Conservation (phyloP, 1,140 invertebrate species). For the Cherax quadricarinatus region DNA sequence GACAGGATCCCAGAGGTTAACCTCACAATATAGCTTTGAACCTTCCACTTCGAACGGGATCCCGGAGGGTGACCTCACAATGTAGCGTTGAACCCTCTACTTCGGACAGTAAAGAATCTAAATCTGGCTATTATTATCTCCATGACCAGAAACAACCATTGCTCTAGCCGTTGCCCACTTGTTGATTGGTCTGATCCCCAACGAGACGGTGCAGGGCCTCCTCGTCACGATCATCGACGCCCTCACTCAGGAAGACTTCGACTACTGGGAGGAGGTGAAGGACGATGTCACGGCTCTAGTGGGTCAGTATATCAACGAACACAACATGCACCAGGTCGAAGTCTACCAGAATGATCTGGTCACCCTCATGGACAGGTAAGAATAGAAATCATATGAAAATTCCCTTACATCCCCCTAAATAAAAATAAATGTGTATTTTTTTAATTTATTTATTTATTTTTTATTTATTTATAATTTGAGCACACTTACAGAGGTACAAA, state of each 20-base stretch:
- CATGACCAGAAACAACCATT: constrained; percentile 61
- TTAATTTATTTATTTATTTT: too few relatives aligned
- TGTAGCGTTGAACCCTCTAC: too few relatives aligned
- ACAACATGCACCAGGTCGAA: constrained; percentile 70
- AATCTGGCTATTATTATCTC: too few relatives aligned
- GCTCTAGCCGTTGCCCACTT: constrained; percentile 61
- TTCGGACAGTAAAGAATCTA: too few relatives aligned
- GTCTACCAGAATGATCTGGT: constrained; percentile 58
- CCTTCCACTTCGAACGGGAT: too few relatives aligned
- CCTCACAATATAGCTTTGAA: too few relatives aligned
- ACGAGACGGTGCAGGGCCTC: constrained; percentile 52
- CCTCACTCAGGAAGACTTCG: constrained; percentile 62
- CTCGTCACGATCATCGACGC: constrained; percentile 49
- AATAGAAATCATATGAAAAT: background rate
- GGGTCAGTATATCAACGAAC: constrained; percentile 67
- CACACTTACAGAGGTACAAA: too few relatives aligned
- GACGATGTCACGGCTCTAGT: constrained; percentile 61
- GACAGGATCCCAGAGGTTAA: too few relatives aligned
- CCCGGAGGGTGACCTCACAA: too few relatives aligned
- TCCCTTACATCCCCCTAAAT: too few relatives aligned
- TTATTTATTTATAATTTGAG: too few relatives aligned
- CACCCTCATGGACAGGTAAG: constrained; percentile 65
- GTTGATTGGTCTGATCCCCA: constrained; percentile 50
- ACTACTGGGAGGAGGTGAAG: constrained; percentile 72
- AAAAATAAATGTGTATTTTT: too few relatives aligned